Percentiles rank a stretch among this genome's conserved stretches.
Conservation (phyloP, 1,140 invertebrate genomes). For the Ips nitidus region DNA sequence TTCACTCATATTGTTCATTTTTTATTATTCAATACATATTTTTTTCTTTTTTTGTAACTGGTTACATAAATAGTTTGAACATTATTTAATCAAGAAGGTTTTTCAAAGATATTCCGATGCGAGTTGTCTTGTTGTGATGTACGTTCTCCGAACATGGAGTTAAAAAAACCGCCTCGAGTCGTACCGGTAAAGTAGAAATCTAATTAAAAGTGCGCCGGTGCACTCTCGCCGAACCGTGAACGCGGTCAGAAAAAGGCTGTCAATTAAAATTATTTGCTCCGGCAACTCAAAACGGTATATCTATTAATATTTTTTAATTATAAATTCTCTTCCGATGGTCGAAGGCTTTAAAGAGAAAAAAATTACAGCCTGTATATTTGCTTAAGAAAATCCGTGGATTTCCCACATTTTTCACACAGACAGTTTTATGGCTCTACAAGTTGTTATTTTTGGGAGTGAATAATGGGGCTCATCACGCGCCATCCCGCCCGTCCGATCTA, state of each 20-base stretch:
- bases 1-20: too few relatives aligned
- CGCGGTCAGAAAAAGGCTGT: conserved; percentile 35
- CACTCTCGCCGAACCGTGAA: conserved; percentile 24
- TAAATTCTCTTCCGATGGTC: not conserved
- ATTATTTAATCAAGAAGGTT: too few relatives aligned
- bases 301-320: conserved; percentile 36
- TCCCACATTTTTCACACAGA: too few relatives aligned
- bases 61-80: too few relatives aligned
- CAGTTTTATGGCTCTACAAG: not conserved
- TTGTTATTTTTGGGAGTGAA: too few relatives aligned
- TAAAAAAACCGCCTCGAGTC: not conserved
- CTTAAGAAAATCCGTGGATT: not conserved
- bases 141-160: too few relatives aligned
- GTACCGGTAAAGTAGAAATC: conserved; percentile 30
- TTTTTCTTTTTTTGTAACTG: too few relatives aligned
- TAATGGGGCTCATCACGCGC: too few relatives aligned
- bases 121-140: too few relatives aligned
- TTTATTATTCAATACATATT: too few relatives aligned
- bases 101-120: too few relatives aligned
- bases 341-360: not conserved
- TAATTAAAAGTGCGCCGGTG: conserved; percentile 32
- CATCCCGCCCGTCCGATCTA: too few relatives aligned
- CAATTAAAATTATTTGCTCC: conserved; percentile 37
- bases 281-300: conserved; percentile 32
- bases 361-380: not conserved